Percentiles rank a stretch among this genome's conserved stretches.
phyloP scores from a whole-genome alignment of 2,113 vertebrate genomes.

The Chlorocebus sabaeus region DNA sequence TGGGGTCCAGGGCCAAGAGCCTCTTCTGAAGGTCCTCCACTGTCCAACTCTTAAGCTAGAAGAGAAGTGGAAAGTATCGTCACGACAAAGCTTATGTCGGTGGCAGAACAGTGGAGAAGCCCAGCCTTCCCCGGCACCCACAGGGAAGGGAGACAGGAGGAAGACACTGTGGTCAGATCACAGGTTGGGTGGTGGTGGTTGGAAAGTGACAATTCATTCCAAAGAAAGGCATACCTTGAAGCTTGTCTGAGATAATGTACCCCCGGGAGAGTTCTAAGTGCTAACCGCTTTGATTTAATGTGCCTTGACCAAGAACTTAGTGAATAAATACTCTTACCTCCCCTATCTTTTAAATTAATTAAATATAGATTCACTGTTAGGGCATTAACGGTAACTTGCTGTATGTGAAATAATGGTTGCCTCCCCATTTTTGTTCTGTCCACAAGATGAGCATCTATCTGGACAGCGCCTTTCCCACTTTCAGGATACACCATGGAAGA shows the following conservation, averaged over 20 bases:
- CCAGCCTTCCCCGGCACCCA: not conserved
- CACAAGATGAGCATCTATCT: not conserved
- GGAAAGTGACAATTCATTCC: not conserved
- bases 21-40: slow-evolving; percentile 91
- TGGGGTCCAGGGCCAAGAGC: slow-evolving; percentile 92
- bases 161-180: not conserved
- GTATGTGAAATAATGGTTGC: not conserved
- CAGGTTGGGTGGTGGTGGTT: accelerated
- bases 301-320: not conserved
- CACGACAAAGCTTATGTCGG: not conserved
- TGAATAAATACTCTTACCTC: not conserved
- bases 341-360: not conserved
- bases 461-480: not conserved
- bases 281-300: not conserved
- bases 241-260: not conserved
- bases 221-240: not conserved
- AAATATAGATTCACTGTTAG: not conserved
- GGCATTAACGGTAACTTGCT: not conserved
- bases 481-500: not conserved
- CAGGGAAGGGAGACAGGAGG: not conserved
- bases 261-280: not conserved
- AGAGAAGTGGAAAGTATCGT: slow-evolving; percentile 22
- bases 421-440: not conserved
- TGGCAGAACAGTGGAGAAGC: not conserved
- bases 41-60: slow-evolving; percentile 91